Base-by-base conservation (phyloP, 2,113 vertebrate genomes). In the Perca fluviatilis region DNA sequence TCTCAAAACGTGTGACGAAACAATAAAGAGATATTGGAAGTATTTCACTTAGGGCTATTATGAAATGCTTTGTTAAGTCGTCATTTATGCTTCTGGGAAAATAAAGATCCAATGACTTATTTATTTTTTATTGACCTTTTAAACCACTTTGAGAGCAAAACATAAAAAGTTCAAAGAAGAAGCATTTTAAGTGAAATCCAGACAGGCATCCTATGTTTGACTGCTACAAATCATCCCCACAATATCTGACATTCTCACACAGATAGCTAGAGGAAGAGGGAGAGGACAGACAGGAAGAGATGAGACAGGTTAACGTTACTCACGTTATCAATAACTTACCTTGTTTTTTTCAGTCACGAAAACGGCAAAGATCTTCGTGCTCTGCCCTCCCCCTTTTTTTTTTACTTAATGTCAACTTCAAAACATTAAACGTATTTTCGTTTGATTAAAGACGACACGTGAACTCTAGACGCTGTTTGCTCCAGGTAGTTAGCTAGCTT, bases 261-360 rank as follows among this genome's bases (percentile, higher is more conserved):
- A 56, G 2, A 23, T 9, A 54, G 27, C 27, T 27, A 27, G 13
- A 69, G 6, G 40, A 43, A n/a, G 18, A 5, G 27, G 23, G 5
- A 10, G 2, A 16, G 18, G 27, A n/a, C 5, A 53, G 25, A 49
- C 5, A 54, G 5, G 6, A 36, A 30, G 27, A 51, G 4, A n/a
- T 13, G 19, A 53, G 6, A 14, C 16, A 80, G 16, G 56, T 69
- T 30, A 15, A 15, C 56, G 51, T 54, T 21, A 21, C 25, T 43
- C 40, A 43, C 40, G 40, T 3, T 9, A 9, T 58, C 15, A 61
- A n/a, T 7, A 58, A 23, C 76, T 78, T 64, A 88, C 89, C 89
- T 83, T 21, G 6, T 19, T 27, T 36, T 36, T 6, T 23, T 57
- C 33, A n/a, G 54, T 53, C 66, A 68, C 0, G 49, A 40, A 16